Evolutionary conservation across 1,140 invertebrate species (phyloP).

Genomic region (Asbolus verrucosus): DNA sequence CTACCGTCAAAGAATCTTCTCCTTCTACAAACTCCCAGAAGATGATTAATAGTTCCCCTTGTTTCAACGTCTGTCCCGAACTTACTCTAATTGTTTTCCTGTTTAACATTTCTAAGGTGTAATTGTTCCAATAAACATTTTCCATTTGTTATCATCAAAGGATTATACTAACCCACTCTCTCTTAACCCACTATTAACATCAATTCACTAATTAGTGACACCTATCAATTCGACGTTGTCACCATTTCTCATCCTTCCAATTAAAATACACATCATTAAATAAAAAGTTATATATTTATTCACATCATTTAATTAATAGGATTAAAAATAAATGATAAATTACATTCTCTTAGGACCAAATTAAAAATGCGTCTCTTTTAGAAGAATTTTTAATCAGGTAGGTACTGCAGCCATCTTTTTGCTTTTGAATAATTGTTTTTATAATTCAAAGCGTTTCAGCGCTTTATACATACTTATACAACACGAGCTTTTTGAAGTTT

Average conservation of each 20-base stretch:
- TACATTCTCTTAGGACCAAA: too few species aligned
- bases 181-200: slow-evolving; percentile 14
- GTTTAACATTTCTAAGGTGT: slow-evolving; percentile 46
- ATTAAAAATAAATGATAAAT: too few species aligned
- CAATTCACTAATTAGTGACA: slow-evolving; percentile 21
- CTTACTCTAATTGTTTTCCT: slow-evolving; percentile 43
- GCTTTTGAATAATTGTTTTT: slow-evolving; percentile 33
- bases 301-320: too few species aligned
- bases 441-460: slow-evolving; percentile 27
- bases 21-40: slow-evolving; percentile 1
- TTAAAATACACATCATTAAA: background rate
- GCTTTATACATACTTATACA: slow-evolving; percentile 23
- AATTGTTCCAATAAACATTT: slow-evolving; percentile 46
- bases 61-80: slow-evolving; percentile 44
- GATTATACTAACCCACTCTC: slow-evolving; percentile 21
- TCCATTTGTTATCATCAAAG: slow-evolving; percentile 45
- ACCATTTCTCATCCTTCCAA: background rate
- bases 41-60: slow-evolving; percentile 37
- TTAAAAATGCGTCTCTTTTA: too few species aligned
- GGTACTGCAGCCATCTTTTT: background rate
- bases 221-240: slow-evolving; percentile 12
- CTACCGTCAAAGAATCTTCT: slow-evolving; percentile 25
- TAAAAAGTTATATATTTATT: too few species aligned
- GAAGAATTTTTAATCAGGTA: too few species aligned
- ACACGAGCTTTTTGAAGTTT: slow-evolving; percentile 24